A percentile compares a stretch with the other conserved stretches of the same genome.
Conservation (phyloP, 2,113 vertebrate genomes). For the Ailuropoda melanoleuca region DNA sequence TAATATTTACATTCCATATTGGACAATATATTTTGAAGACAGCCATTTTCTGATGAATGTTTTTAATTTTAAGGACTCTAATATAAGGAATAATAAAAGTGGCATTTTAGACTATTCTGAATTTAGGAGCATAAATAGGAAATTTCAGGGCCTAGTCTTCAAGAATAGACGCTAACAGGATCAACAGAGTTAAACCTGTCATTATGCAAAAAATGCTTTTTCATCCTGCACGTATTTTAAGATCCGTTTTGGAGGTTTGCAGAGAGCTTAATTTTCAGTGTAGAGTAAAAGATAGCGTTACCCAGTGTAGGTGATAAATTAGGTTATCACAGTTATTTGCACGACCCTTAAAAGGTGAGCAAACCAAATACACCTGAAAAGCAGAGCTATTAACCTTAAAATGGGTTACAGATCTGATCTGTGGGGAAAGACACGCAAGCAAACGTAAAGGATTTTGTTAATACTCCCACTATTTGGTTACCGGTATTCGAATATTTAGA, state of each 20-base stretch:
- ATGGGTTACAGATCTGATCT: background rate
- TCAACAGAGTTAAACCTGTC: slow-evolving; percentile 80
- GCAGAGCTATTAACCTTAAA: slow-evolving; percentile 18
- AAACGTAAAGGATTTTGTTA: background rate
- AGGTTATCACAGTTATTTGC: background rate
- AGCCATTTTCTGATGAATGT: slow-evolving; percentile 88
- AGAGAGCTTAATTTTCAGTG: slow-evolving; percentile 62
- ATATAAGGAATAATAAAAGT: slow-evolving; percentile 88
- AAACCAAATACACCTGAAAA: background rate
- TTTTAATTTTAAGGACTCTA: slow-evolving; percentile 89
- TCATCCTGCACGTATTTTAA: slow-evolving; percentile 43
- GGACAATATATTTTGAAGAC: slow-evolving; percentile 85
- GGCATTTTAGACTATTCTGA: slow-evolving; percentile 85
- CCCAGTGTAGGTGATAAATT: slow-evolving; percentile 29
- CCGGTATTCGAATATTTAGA: background rate
- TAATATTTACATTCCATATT: slow-evolving; percentile 87
- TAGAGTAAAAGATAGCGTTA: slow-evolving; percentile 39
- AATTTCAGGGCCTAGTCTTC: slow-evolving; percentile 80
- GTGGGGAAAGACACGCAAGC: background rate
- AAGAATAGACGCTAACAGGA: slow-evolving; percentile 77
- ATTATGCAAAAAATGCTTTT: slow-evolving; percentile 64
- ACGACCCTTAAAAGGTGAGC: slow-evolving; percentile 37
- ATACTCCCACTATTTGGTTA: background rate
- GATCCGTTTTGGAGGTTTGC: slow-evolving; percentile 39
- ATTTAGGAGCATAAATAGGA: slow-evolving; percentile 84